Conservation (phyloP, 37 sponge, comb jelly and placozoan species). For the Hexactinellida sp. region DNA sequence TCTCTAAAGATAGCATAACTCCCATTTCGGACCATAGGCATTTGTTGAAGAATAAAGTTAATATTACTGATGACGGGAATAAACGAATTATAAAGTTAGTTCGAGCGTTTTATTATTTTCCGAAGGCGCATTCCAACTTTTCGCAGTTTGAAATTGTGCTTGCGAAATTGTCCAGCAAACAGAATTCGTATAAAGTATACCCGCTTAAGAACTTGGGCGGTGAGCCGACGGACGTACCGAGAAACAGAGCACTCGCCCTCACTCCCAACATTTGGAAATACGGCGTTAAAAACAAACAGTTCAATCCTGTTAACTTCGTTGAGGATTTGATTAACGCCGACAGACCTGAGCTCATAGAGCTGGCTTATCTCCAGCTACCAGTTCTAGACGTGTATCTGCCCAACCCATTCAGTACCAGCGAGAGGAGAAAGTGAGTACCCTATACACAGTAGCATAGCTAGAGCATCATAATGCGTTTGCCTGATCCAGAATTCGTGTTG, state of each 20-base stretch:
- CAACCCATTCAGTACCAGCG: not conserved
- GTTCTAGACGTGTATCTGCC: not conserved
- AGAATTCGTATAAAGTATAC: not conserved
- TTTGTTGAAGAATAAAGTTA: not conserved
- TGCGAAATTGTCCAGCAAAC: not conserved
- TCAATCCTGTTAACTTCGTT: not conserved
- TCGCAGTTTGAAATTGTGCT: not conserved
- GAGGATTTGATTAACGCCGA: not conserved
- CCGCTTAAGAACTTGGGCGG: not conserved
- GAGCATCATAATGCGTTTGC: no score
- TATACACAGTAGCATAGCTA: no score
- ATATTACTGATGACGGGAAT: not conserved
- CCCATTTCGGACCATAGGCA: not conserved
- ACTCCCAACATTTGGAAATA: conserved; percentile 8
- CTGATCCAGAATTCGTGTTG: no score
- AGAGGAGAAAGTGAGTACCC: not conserved
- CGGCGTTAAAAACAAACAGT: not conserved
- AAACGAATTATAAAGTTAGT: not conserved
- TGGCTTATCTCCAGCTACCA: conserved; percentile 6
- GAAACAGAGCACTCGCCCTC: not conserved
- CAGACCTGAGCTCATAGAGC: not conserved
- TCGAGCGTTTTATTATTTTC: conserved; percentile 3
- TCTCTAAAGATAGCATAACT: not conserved
- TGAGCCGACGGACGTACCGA: not conserved
- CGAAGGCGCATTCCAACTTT: not conserved